These are phyloP conservation scores for Drosophila putrida DNA, from an alignment of 2,888 invertebrate genomes.

Conservation along the genomic window DNA sequence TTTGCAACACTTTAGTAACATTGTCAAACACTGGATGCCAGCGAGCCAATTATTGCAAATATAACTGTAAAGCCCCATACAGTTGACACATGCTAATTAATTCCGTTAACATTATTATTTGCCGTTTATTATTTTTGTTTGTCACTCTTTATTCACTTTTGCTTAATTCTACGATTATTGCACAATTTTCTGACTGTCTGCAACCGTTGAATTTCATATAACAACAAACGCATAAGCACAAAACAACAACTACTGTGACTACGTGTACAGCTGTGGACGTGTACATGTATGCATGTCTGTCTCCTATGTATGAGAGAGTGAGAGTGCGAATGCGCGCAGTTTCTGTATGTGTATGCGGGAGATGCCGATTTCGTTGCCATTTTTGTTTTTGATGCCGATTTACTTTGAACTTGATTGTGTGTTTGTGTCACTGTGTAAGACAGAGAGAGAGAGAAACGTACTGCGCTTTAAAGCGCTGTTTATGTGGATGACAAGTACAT, in stretches of 20 bases:
- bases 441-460: slow-evolving; percentile 32
- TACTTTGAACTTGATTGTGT: slow-evolving; percentile 70
- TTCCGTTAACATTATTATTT: slow-evolving; percentile 43
- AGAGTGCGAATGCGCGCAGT: slow-evolving; percentile 69
- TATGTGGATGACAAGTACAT: slow-evolving; percentile 16
- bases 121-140: slow-evolving; percentile 19
- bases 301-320: slow-evolving; percentile 37
- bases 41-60: slow-evolving; percentile 47
- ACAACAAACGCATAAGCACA: slow-evolving; percentile 24
- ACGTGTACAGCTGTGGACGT: slow-evolving; percentile 70
- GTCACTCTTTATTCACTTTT: slow-evolving; percentile 19
- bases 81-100: slow-evolving; percentile 46
- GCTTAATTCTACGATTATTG: slow-evolving; percentile 47
- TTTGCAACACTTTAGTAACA: slow-evolving; percentile 57
- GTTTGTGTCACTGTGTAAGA: slow-evolving; percentile 3
- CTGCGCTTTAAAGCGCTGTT: slow-evolving; percentile 48
- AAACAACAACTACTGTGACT: slow-evolving; percentile 51
- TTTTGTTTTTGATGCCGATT: slow-evolving; percentile 51
- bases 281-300: slow-evolving; percentile 2
- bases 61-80: slow-evolving; percentile 41
- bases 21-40: slow-evolving; percentile 51
- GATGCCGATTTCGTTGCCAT: slow-evolving; percentile 32
- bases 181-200: slow-evolving; percentile 57
- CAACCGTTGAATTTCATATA: slow-evolving; percentile 46
- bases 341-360: slow-evolving; percentile 42